These are phyloP conservation scores for Halocynthia roretzi DNA, from an alignment of 23 tunicate genomes.

Conservation along the genomic window DNA sequence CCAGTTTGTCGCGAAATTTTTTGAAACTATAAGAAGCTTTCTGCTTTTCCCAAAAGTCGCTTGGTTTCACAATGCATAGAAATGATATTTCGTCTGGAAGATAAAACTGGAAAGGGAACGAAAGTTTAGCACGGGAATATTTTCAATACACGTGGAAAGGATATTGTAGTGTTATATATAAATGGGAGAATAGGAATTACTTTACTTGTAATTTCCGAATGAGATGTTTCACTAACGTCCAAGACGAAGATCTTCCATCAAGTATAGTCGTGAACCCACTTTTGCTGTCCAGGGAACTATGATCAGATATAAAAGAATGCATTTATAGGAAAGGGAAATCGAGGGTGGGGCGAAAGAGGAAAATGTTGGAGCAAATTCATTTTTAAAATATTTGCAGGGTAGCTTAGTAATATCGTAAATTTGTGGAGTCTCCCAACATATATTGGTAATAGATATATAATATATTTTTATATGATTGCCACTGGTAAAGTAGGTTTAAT, in stretches of 20 bases:
- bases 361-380: too few species aligned
- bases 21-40: conserved; percentile 44
- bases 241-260: conserved; percentile 53
- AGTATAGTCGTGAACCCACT: conserved; percentile 34
- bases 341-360: too few species aligned
- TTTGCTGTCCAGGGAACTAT: conserved; percentile 20
- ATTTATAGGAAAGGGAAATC: too few species aligned
- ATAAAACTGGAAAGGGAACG: conserved; percentile 4
- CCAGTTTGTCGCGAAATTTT: conserved; percentile 43
- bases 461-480: neutral
- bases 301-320: neutral
- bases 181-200: neutral
- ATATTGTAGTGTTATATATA: neutral
- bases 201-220: conserved; percentile 53
- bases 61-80: conserved; percentile 66
- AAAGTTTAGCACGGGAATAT: neutral
- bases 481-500: too few species aligned
- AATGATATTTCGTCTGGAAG: conserved; percentile 29
- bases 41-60: conserved; percentile 80
- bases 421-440: too few species aligned
- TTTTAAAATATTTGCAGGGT: too few species aligned
- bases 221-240: conserved; percentile 63
- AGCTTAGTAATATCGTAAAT: too few species aligned
- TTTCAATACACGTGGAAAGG: neutral
- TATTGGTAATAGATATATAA: neutral